Evolutionary conservation across 2,888 invertebrate genomes (phyloP), one percentile per base, ranked within the genome.

Genomic region (Euphydryas editha): DNA sequence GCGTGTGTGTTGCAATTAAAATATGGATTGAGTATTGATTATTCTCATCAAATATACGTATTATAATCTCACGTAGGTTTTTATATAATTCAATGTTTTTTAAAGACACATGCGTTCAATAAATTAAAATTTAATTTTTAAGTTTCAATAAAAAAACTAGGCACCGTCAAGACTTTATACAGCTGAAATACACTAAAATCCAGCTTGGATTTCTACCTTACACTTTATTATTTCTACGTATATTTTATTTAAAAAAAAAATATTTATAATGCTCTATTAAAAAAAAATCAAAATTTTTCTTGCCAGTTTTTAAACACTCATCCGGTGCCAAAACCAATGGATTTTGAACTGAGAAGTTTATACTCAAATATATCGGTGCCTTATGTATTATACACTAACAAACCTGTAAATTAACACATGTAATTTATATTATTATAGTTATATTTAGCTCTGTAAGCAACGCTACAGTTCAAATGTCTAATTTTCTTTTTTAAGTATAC

Each of bases 331-430:
- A 30, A 30, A 30, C 30, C 30, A 78, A 78, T 74, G 71, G 74
- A 68, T 44, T 47, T 54, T 63, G 78, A 80, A 80, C 80, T 83
- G 80, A 82, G 76, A 70, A 75, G 75, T 65, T 77, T 84, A 84
- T 85, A 87, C 86, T 87, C 86, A 83, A 78, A 75, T 77, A 65
- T 76, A 72, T 78, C 77, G 88, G 89, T 89, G 91, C 89, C 90
- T 88, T 87, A 78, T 85, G 83, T 87, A 83, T 81, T 79, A 85
- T 83, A 86, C 77, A 80, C 76, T 70, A 81, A 80, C 80, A 77
- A 81, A 81, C 7, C 72, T 83, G 83, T 84, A 85, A 77, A 85
- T 83, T 84, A 84, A 83, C 78, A 81, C 82, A 78, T 87, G 78
- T 90, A 87, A 89, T 89, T 90, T 90, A 90, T 89, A 84, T 82